Evolutionary conservation across 1,140 invertebrate genomes (phyloP), one percentile per base, ranked within the genome.

Genomic region (Leptinotarsa lineolata): DNA sequence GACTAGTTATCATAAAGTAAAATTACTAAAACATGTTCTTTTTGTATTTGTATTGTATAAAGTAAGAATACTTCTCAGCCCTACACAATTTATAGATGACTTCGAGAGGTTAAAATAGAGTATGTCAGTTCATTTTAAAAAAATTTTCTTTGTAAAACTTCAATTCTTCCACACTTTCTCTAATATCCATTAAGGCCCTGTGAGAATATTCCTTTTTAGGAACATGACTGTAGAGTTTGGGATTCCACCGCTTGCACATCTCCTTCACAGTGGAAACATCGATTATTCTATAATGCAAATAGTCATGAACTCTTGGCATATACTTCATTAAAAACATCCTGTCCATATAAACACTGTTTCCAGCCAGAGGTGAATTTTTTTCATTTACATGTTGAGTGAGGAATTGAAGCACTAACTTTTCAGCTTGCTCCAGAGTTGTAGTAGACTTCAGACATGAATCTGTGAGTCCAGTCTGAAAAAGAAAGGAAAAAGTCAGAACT

Each of bases 181-280:
- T 87, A 61, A 98, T 96, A 84, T 98, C 96, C 78, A 90, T 88
- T 15, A 96, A 75, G 63, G 94, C 92, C 80, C 95, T 88, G 82
- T 97, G 95, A 4, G 83, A 74, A 16, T 87, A 84, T 24, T 81
- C 82, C 82, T 97, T 97, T 54, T 83, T 80, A 1, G 93, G 93
- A 45, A 85, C 84, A 15, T 81, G 79, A 69, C 86, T 80, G 80
- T 85, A 89, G 21, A 91, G 82, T 46, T 87, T 82, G 4, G 88
- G 87, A 84, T 91, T 91, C 95, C 95, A 97, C 22, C 94, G 84
- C 66, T 89, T 88, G 39, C 85, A 89, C 76, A 98, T 80, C 86
- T 98, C 96, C 85, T 97, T 98, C 2, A 98, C 85, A 3, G 92
- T 90, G 45, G 93, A 95, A 4, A 98, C 96, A 89, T 99, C 97